Evolutionary conservation across 1,140 invertebrate genomes (phyloP).

Genomic region (Aricia agestis): DNA sequence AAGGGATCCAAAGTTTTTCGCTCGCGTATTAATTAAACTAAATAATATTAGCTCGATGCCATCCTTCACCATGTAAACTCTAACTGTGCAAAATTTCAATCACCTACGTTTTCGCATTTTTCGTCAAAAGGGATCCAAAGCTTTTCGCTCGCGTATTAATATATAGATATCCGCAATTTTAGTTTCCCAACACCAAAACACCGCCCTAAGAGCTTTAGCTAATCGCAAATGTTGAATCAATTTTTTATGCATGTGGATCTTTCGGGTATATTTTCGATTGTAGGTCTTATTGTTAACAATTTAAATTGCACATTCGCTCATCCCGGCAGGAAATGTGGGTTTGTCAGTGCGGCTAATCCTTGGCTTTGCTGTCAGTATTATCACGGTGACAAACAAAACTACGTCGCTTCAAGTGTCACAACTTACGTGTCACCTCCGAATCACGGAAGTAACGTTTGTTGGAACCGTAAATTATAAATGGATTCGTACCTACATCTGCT

Average conservation of each 20-base stretch:
- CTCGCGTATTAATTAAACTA: too few relatives aligned
- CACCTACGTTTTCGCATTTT: too few relatives aligned
- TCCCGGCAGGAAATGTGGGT: constrained; percentile 38
- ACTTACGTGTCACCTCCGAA: not conserved
- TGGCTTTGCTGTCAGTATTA: constrained; percentile 45
- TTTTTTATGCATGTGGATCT: not conserved
- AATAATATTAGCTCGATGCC: too few relatives aligned
- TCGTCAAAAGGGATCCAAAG: too few relatives aligned
- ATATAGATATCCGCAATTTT: too few relatives aligned
- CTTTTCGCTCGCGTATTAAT: too few relatives aligned
- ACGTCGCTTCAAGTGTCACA: constrained; percentile 12
- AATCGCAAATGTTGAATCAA: not conserved
- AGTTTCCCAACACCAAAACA: not conserved
- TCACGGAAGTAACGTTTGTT: constrained; percentile 13
- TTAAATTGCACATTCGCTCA: constrained; percentile 2
- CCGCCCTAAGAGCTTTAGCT: not conserved
- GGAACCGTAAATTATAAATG: not conserved
- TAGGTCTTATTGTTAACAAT: not conserved
- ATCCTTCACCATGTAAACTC: too few relatives aligned
- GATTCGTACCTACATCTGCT: not conserved
- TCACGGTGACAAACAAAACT: constrained; percentile 33
- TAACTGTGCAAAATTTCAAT: too few relatives aligned
- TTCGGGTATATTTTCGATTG: not conserved
- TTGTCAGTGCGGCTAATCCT: constrained; percentile 50
- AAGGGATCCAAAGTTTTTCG: too few relatives aligned